A percentile compares a stretch with the other conserved stretches of the same genome.
Conservation (phyloP, 2,113 vertebrate genomes). For the Amphilophus citrinellus region DNA sequence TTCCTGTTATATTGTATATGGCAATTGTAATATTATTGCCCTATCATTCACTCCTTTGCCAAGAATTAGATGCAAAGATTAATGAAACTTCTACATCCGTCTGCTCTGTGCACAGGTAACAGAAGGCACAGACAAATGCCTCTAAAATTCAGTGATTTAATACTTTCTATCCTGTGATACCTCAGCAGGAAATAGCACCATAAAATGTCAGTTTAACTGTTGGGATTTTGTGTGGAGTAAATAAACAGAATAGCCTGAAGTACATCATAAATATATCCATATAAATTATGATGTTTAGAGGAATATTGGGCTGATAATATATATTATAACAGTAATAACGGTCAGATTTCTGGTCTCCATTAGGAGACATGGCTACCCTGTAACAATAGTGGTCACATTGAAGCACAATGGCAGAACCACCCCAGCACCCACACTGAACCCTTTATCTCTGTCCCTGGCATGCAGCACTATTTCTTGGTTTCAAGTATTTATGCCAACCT, state of each 20-base stretch:
- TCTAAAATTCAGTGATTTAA: background rate
- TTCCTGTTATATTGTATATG: background rate
- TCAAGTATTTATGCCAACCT: background rate
- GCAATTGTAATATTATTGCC: background rate
- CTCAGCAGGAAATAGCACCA: background rate
- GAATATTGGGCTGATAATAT: background rate
- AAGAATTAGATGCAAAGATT: background rate
- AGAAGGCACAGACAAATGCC: background rate
- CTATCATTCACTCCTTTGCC: background rate
- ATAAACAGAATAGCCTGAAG: background rate
- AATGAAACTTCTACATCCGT: background rate
- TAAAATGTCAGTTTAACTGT: background rate
- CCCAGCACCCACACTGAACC: background rate
- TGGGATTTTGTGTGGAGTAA: background rate
- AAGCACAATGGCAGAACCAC: background rate
- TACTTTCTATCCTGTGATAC: background rate
- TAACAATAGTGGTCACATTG: background rate
- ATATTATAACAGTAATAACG: background rate
- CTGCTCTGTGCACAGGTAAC: background rate
- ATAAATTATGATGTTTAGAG: background rate
- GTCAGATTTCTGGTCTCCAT: too few species aligned
- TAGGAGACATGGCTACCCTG: background rate
- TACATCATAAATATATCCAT: background rate
- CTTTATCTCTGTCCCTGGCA: background rate
- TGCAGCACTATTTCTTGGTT: constrained; percentile 9